Base-by-base conservation (phyloP, 2,888 invertebrate species). In the Hypena proboscidalis region DNA sequence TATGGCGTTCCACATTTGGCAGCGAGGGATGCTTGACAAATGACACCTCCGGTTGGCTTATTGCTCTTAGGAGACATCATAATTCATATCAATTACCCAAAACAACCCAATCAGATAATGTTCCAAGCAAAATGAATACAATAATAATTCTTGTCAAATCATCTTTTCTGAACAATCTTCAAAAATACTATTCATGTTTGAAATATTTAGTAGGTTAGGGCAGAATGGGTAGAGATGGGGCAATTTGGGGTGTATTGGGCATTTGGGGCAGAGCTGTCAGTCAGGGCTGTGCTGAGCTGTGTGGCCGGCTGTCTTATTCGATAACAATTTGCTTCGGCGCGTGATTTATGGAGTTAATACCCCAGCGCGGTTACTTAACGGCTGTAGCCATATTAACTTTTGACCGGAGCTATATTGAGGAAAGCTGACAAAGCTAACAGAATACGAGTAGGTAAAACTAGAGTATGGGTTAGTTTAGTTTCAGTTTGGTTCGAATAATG, bases 301-400 rank as follows among this genome's bases (percentile, higher is more conserved):
- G 35, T 52, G 31, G 57, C 64, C 68, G 54, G 62, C 64, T 71
- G 74, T 77, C 77, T 77, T 70, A 69, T 80, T 77, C 77, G 81
- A 83, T 83, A 82, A 81, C 85, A 83, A 85, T 86, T 85, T 83
- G 82, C 78, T 76, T 67, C 70, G 68, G 57, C 41, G 60, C 51
- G 70, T 84, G 85, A 85, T 85, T 85, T 84, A 85, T 84, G 70
- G 58, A 52, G 47, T 58, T 72, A 76, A 78, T 80, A 76, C 71
- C 67, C 63, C 52, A 46, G 40, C 70, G 60, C 52, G 67, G 71
- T 75, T 71, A 67, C 68, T 71, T 70, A 70, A 65, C 67, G 53
- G 53, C 60, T 61, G 60, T 33, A 48, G 44, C 56, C 49, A 57
- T 66, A 73, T 73, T 74, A 65, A 66, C 65, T 57, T 49, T 46